phyloP scores from a whole-genome alignment of 2,113 vertebrate genomes.

The Saiga tatarica region DNA sequence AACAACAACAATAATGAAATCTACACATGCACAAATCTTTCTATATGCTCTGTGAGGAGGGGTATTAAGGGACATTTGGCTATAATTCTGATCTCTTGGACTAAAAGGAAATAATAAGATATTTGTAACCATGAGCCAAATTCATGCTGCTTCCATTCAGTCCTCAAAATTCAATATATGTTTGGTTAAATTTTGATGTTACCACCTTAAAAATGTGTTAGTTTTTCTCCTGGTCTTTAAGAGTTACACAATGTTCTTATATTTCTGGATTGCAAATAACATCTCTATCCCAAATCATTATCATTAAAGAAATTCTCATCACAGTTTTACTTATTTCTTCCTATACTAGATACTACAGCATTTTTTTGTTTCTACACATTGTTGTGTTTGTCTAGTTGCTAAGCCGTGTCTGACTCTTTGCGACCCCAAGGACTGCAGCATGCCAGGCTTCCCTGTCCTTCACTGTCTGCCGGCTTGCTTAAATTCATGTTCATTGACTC shows the following conservation, averaged over 20 bases:
- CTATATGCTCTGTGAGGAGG: not conserved
- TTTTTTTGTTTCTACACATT: not conserved
- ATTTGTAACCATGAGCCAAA: not conserved
- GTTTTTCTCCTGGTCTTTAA: not conserved
- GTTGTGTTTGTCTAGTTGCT: not conserved
- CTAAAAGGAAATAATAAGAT: not conserved
- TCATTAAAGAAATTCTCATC: not conserved
- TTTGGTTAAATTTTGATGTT: not conserved
- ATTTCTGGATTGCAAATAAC: not conserved
- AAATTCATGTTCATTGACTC: not conserved
- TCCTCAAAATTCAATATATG: not conserved
- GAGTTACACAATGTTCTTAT: not conserved
- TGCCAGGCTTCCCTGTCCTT: not conserved
- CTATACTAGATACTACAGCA: not conserved
- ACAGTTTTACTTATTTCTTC: not conserved
- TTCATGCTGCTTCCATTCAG: not conserved
- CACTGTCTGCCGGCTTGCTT: not conserved
- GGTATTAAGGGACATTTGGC: conserved; percentile 14
- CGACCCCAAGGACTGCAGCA: not conserved
- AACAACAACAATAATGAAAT: not conserved
- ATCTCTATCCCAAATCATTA: not conserved
- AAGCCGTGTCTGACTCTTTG: not conserved
- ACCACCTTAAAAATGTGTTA: not conserved
- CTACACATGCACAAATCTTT: conserved; percentile 23
- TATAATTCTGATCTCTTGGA: conserved; percentile 5